Base-by-base conservation (phyloP, 2,888 invertebrate species). In the Hypomecis atomaria region DNA sequence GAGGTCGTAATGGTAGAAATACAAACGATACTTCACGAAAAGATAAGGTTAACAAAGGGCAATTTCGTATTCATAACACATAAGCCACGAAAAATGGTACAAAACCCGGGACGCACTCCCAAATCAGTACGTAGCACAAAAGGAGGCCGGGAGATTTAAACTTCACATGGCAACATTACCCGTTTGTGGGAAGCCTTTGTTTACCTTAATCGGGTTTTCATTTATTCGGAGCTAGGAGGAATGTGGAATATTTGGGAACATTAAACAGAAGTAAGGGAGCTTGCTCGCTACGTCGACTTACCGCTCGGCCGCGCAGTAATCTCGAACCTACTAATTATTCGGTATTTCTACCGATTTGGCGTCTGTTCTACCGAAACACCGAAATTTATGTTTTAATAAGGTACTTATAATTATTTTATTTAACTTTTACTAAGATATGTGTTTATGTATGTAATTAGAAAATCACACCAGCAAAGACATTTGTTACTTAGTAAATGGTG, bases 151-250 rank as follows among this genome's bases (percentile, higher is more conserved):
- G 58, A 64, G 59, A 55, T 59, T 59, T 63, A 59, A 63, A 55
- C 36, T 59, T 45, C 44, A 43, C 49, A 33, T n/a, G 34, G 59
- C 45, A 48, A 55, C 49, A 55, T 55, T 58, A 49, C 59, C 23
- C 34, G 45, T 11, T 53, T 34, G 45, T 37, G 48, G 34, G 6
- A 38, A 11, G 45, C 63, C 63, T 59, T 63, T 59, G 59, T 64
- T 64, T 64, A 59, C 49, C 59, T 58, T 64, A 64, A 59, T 59
- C 63, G 49, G 54, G 63, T 58, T 63, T 63, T 49, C 58, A 38
- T 59, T 62, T 49, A 59, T 59, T 49, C 49, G 45, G 59, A 59
- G 55, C 59, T 44, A 43, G 59, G 59, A 64, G 49, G 55, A 64
- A 64, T 64, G 63, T 54, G 63, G 43, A 59, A 59, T 59, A 59